Evolutionary conservation across 2,113 vertebrate genomes (phyloP).

Genomic region (Gymnogyps californianus): DNA sequence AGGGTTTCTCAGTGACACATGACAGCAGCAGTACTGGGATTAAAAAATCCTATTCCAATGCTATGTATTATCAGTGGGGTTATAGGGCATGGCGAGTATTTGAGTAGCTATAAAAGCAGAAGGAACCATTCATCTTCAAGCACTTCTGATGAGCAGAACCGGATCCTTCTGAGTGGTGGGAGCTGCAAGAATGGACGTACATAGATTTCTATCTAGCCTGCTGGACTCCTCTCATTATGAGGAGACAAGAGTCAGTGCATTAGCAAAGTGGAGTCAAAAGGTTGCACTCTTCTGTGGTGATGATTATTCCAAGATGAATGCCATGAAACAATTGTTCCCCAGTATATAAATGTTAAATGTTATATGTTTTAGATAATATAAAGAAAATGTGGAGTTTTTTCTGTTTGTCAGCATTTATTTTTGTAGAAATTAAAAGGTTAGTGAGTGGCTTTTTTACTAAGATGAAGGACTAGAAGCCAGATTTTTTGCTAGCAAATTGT

Average conservation of each 20-base stretch:
- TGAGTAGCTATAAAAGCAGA: not conserved
- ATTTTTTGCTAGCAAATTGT: not conserved
- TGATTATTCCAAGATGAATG: not conserved
- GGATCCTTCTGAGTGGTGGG: not conserved
- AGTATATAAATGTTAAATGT: too few relatives aligned
- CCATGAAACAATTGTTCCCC: not conserved
- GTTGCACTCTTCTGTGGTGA: not conserved
- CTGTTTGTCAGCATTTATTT: not conserved
- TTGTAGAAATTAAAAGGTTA: not conserved
- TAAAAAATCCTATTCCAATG: not conserved
- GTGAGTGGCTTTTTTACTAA: not conserved
- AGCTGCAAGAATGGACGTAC: not conserved
- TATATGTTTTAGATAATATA: too few relatives aligned
- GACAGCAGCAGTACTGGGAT: not conserved
- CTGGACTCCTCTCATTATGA: not conserved
- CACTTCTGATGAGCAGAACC: not conserved
- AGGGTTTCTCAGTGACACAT: not conserved
- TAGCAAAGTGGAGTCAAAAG: not conserved
- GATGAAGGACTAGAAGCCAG: not conserved
- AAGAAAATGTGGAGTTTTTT: too few relatives aligned
- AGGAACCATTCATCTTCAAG: not conserved
- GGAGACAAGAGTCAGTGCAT: not conserved
- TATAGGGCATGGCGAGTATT: not conserved
- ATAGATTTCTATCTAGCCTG: not conserved
- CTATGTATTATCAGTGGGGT: rapidly evolving